phyloP scores from a whole-genome alignment of 1,140 invertebrate genomes.

The Halotydeus destructor region DNA sequence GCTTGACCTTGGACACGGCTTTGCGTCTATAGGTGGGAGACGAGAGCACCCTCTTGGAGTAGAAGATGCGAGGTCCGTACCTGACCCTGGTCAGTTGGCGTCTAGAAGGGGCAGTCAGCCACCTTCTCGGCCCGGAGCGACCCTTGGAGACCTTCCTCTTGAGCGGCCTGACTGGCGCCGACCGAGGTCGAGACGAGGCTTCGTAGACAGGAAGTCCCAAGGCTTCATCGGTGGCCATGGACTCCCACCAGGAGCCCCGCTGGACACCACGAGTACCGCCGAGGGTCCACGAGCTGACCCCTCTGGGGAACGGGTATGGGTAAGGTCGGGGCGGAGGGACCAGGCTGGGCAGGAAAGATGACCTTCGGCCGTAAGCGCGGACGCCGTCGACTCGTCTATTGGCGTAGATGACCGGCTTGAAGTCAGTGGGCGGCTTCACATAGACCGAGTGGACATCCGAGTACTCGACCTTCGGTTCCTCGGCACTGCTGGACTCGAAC shows the following conservation, averaged over 20 bases:
- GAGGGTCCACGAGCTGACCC: neutral
- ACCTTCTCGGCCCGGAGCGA: no score
- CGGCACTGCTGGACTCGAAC: neutral
- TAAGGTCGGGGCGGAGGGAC: neutral
- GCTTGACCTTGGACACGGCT: no score
- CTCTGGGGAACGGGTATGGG: conserved; percentile 2
- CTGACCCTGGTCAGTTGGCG: no score
- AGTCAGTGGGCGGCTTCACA: conserved; percentile 14
- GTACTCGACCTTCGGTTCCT: conserved; percentile 1
- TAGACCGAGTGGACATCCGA: conserved; percentile 11
- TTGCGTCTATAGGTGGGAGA: no score
- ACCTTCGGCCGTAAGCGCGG: neutral
- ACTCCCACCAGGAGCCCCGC: neutral
- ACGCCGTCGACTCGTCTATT: neutral
- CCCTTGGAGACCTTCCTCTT: no score
- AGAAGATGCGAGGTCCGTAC: no score
- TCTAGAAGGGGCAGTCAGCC: no score
- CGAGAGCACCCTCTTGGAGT: no score
- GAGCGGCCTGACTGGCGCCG: no score
- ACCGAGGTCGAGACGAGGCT: no score
- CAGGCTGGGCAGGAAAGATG: neutral
- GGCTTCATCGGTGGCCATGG: neutral
- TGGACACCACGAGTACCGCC: neutral
- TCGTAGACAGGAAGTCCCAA: no score
- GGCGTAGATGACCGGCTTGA: conserved; percentile 14